Base-by-base conservation (phyloP, 30 jellyfish, hydroid and myxozoan species). In the Cassiopea xamachana region DNA sequence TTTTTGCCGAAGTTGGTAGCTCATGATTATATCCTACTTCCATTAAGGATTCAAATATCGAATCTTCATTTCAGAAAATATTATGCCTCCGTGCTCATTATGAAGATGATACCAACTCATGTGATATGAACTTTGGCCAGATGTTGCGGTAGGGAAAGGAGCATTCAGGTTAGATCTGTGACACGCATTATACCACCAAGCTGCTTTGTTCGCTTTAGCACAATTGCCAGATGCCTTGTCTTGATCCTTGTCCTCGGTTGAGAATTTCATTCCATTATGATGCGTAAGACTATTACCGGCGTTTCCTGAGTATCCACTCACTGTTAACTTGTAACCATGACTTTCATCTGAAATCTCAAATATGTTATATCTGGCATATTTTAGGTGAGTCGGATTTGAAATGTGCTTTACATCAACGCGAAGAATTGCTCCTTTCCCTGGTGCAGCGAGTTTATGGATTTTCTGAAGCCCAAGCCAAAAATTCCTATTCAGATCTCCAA, bases 381-480 rank as follows among this genome's bases (percentile, higher is more conserved):
- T 82, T 13, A 14, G 74, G 51, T 9, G 46, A 10, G 67, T 48
- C 10, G 82, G 73, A 10, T 15, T 8, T 1, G 67, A 39, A 73
- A 82, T 82, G 72, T 82, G 90, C 73, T 50, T 82, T 2, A 82
- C 17, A 19, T 82, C 90, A 2, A 82, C 82, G 48, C 90, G 90
- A 49, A 82, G 90, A 82, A 82, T 82, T 48, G 90, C 90, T 44
- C 90, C 90, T 48, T 77, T 77, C 51, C 94, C 89, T 47, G 78
- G 83, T 14, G 77, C 81, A 2, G 94, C 86, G 1, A 87, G 89
- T 47, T 64, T 78, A 60, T 87, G 94, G 70, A 87, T 73, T 46
- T 80, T 80, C 48, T 87, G 79, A 1, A 87, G 78, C 2, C 94
- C 94, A 47, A 87, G 69, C 94, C 94, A 87, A 58, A 87, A 87